Evolutionary conservation across 1,140 invertebrate genomes (phyloP), one percentile per base, ranked within the genome.

Genomic region (Mycetomoellerius zeteki): DNA sequence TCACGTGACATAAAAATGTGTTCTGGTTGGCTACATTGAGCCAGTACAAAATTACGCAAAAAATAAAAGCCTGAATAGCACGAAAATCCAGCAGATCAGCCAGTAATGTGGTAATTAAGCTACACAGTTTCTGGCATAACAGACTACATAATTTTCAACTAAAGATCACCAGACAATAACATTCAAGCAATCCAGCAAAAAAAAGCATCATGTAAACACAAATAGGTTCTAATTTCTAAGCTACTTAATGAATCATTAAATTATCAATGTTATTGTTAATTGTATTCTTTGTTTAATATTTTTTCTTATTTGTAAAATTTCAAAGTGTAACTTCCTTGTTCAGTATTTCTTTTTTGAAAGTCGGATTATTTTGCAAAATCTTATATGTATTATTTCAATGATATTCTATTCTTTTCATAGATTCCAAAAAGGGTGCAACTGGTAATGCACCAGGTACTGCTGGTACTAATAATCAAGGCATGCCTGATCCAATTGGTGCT

Each of bases 401-500:
- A 60, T 30, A 87, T 75, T 65, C 30, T 65, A 64, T 14, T 73
- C 50, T 78, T 10, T 7, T 85, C 27, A 50, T 88, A 96, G 96
- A 96, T 94, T 93, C 95, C 12, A 96, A 96, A 86, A 96, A 96
- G 88, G 93, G 93, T 47, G 92, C 93, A 56, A 93, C 94, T 67
- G 90, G 91, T 33, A 92, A 92, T 75, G 82, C 92, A 73, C 86
- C 93, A 73, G 94, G 93, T 54, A 60, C 89, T 76, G 73, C 87
- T 77, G 92, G 92, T 80, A 91, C 92, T 92, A 90, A 91, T 89
- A 95, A 92, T 85, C 96, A 94, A 91, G 96, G 96, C n/a, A 96
- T 97, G 94, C 97, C 97, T 60, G 98, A 98, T 95, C 98, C 98
- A 0, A 97, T 99, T 86, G 98, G 98, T 94, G 98, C 98, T 16